Conservation (phyloP, 2,888 invertebrate species). For the Drosophila subquinaria region DNA sequence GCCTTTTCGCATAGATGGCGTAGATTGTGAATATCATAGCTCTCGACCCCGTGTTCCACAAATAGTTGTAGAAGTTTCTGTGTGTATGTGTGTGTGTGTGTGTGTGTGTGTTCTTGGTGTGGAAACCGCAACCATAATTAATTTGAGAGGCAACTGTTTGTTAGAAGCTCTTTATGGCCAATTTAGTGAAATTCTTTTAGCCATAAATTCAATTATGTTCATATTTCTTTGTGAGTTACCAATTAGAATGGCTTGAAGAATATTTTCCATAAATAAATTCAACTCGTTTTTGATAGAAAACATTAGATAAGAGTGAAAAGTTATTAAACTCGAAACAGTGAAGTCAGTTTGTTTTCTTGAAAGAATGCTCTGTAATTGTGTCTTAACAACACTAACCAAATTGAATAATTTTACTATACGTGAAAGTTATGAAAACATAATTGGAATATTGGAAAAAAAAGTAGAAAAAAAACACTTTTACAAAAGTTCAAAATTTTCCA, state of each 20-base stretch:
- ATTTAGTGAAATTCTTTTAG: constrained; percentile 33
- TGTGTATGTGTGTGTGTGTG: background rate
- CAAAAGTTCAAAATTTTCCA: too few relatives aligned
- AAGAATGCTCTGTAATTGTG: background rate
- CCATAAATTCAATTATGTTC: constrained; percentile 30
- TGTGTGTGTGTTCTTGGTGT: constrained; percentile 21
- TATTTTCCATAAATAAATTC: constrained; percentile 3
- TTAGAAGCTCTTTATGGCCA: constrained; percentile 16
- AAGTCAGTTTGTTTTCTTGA: background rate
- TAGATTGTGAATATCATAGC: constrained; percentile 11
- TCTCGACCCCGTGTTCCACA: background rate
- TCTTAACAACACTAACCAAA: too few relatives aligned
- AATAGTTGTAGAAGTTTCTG: background rate
- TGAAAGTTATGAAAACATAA: too few relatives aligned
- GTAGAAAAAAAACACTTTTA: too few relatives aligned
- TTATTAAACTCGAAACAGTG: background rate
- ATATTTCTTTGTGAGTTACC: constrained; percentile 1
- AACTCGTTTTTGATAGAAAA: background rate
- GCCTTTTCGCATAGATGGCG: constrained; percentile 17
- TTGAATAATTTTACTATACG: too few relatives aligned
- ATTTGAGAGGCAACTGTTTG: constrained; percentile 34
- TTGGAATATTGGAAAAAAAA: too few relatives aligned
- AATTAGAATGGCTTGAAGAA: constrained; percentile 4
- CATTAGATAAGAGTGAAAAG: background rate
- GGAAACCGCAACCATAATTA: constrained; percentile 48